Conservation (phyloP, 2,797 vertebrate species). For the Silurus aristotelis region DNA sequence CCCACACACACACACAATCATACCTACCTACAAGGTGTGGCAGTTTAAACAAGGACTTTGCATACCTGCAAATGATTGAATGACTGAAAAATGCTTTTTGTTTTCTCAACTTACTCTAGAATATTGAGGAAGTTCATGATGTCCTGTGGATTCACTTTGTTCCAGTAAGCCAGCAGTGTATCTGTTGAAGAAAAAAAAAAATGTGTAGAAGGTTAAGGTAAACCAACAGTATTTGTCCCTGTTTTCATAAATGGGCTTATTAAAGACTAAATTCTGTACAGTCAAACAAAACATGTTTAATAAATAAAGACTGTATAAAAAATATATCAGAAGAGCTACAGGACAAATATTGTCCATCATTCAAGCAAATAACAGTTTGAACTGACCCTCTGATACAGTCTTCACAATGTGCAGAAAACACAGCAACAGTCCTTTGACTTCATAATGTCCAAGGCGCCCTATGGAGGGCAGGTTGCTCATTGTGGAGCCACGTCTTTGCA, state of each 20-base stretch:
- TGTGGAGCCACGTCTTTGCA: conserved; percentile 82
- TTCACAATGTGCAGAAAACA: conserved; percentile 90
- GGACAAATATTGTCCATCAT: neutral
- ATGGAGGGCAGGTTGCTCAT: conserved; percentile 80
- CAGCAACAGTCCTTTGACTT: conserved; percentile 88
- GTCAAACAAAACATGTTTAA: neutral
- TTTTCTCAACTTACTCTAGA: conserved; percentile 85
- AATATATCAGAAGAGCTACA: neutral
- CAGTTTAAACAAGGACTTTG: neutral
- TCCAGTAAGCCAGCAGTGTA: conserved; percentile 89
- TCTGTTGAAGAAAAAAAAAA: conserved; percentile 72
- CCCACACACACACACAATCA: neutral
- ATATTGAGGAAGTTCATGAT: conserved; percentile 90
- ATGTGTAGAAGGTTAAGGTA: neutral
- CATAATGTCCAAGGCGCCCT: conserved; percentile 85
- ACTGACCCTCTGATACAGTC: conserved; percentile 91
- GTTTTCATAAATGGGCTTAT: neutral
- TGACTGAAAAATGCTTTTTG: neutral
- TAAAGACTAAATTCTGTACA: neutral
- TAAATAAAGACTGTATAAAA: neutral
- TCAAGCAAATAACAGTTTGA: neutral
- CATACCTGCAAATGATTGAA: neutral
- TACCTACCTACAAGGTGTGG: neutral
- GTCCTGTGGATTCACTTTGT: conserved; percentile 89
- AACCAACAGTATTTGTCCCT: neutral